Conservation (phyloP, 2,888 invertebrate genomes). For the Rhodophaea formosa region DNA sequence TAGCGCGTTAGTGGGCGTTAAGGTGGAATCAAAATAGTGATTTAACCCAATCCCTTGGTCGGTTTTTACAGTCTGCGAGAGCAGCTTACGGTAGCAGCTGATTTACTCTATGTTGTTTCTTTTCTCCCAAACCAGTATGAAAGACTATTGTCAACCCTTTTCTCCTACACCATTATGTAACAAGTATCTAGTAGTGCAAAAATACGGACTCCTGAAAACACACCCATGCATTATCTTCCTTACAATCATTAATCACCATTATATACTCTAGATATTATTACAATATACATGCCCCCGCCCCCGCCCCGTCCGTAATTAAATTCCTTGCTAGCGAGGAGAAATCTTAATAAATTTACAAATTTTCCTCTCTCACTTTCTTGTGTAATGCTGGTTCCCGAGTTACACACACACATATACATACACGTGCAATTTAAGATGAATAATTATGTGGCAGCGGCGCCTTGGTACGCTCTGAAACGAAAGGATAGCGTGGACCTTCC, state of each 20-base stretch:
- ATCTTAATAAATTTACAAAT: conserved; percentile 77
- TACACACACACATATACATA: conserved; percentile 53
- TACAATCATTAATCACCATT: conserved; percentile 6
- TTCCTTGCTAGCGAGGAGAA: conserved; percentile 43
- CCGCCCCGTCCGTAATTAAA: conserved; percentile 47
- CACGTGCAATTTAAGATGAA: conserved; percentile 80
- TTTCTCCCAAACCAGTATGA: too few species aligned
- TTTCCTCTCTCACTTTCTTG: conserved; percentile 39
- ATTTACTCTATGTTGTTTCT: too few species aligned
- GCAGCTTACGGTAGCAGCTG: too few species aligned
- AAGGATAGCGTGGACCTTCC: conserved; percentile 41
- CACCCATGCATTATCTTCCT: not conserved
- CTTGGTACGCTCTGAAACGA: conserved; percentile 61
- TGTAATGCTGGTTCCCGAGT: conserved; percentile 29
- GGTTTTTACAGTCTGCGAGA: too few species aligned
- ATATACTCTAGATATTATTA: not conserved
- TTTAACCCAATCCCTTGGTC: too few species aligned
- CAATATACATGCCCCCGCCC: conserved; percentile 13
- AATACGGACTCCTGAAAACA: too few species aligned
- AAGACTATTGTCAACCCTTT: too few species aligned
- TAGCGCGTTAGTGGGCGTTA: too few species aligned
- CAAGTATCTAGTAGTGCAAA: too few species aligned
- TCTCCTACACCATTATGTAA: too few species aligned
- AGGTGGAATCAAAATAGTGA: too few species aligned
- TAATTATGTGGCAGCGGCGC: conserved; percentile 79